Conservation (phyloP, 2,888 invertebrate species). For the Camptogramma bilineatum region DNA sequence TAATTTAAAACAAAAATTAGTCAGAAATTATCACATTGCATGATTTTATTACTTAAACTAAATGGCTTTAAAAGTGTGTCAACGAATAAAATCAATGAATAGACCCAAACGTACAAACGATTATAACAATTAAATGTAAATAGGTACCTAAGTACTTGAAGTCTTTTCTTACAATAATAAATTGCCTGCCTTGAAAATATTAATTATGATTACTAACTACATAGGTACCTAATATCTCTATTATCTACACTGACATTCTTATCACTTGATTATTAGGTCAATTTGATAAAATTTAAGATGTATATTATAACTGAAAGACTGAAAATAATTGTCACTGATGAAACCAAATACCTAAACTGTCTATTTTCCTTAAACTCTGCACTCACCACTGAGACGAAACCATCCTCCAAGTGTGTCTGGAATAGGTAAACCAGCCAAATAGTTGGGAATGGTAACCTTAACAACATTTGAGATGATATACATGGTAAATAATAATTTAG, state of each 20-base stretch:
- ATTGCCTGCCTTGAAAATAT: too few relatives aligned
- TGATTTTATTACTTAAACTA: neutral
- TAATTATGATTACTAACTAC: too few relatives aligned
- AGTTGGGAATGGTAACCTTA: constrained; percentile 92
- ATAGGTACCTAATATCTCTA: too few relatives aligned
- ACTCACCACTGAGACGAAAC: constrained; percentile 92
- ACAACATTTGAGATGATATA: constrained; percentile 91
- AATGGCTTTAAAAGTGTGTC: constrained; percentile 13
- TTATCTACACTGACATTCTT: neutral
- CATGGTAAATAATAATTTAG: constrained; percentile 77
- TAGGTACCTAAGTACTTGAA: too few relatives aligned
- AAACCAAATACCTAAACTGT: neutral
- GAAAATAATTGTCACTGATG: neutral
- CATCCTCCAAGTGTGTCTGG: constrained; percentile 94
- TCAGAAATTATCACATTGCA: neutral
- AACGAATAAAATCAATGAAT: constrained; percentile 9
- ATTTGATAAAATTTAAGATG: neutral
- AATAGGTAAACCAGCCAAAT: constrained; percentile 93
- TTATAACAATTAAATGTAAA: too few relatives aligned
- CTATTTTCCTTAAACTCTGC: constrained; percentile 13
- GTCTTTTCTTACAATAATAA: too few relatives aligned
- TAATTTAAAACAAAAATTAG: neutral
- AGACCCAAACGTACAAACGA: too few relatives aligned
- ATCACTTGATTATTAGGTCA: neutral
- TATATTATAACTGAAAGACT: neutral